These are phyloP conservation scores for Genyomyrus donnyi DNA, from an alignment of 2,113 vertebrate species.

Conservation along the genomic window DNA sequence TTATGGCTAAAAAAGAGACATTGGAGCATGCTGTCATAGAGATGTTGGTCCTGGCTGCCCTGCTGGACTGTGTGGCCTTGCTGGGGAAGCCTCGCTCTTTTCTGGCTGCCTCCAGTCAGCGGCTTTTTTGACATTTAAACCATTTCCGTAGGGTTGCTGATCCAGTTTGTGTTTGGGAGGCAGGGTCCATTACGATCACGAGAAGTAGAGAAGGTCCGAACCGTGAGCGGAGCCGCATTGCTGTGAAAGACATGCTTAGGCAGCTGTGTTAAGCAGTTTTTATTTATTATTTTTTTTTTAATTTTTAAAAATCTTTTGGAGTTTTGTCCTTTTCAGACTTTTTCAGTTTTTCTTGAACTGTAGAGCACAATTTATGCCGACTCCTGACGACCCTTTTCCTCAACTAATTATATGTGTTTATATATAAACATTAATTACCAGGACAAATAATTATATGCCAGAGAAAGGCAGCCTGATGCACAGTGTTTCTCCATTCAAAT, in stretches of 20 bases:
- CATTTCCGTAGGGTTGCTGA: background rate
- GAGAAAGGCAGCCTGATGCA: background rate
- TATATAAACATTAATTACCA: constrained; percentile 21
- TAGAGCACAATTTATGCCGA: background rate
- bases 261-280: background rate
- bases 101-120: background rate
- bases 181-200: background rate
- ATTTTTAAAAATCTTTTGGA: background rate
- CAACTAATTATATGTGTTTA: background rate
- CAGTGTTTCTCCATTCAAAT: background rate
- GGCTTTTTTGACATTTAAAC: background rate
- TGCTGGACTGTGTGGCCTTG: background rate
- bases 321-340: background rate
- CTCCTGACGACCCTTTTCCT: background rate
- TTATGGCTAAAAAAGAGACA: background rate
- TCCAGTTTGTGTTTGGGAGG: background rate
- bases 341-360: background rate
- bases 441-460: background rate
- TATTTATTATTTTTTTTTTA: background rate
- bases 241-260: background rate
- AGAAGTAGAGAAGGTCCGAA: background rate
- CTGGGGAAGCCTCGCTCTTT: background rate
- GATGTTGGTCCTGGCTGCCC: background rate
- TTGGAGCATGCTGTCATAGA: background rate
- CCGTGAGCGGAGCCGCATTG: background rate